Evolutionary conservation across 2,888 invertebrate genomes (phyloP), one percentile per base, ranked within the genome.

Genomic region (Polylopha cassiicola): DNA sequence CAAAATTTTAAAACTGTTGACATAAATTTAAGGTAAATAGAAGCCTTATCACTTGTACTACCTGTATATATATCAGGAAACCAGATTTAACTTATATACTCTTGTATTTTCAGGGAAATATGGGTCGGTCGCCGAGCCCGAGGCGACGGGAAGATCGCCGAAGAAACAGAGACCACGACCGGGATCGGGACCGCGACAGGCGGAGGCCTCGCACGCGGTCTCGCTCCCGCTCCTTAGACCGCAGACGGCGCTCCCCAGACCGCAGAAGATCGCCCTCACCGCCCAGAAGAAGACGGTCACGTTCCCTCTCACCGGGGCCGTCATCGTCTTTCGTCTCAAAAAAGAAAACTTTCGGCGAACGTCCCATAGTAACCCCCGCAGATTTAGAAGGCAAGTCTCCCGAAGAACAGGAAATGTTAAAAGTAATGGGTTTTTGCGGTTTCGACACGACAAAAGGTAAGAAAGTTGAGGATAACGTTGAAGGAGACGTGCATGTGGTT

Each of bases 381-480:
- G 96, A 97, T 75, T 85, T 97, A 54, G 93, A 94, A 76, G 97
- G 96, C 11, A 95, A 97, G 80, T 90, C 93, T 13, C 92, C 94
- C 1, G 96, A 96, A 59, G 96, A 97, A 75, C 92, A 95, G 57
- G 95, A 95, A 72, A 98, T 99, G 97, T 91, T 97, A 81, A 94
- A 93, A 73, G 82, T 95, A 44, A 98, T 99, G 98, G 99, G 99
- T 9, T 99, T 99, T 76, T 94, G 95, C 74, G 93, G 91, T 47
- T 99, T 99, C 75, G 95, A 98, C 68, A 91, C 95, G 0, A 98
- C 99, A 0, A 99, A 99, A 87, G 95, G 95, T 57, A 97, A 97
- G 79, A 95, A 95, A 82, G 97, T 99, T 0, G 92, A 93, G 0
- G 97, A 95, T 16, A 99, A 99, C 69, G 95, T 97, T 58, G 91